Evolutionary conservation across 2,888 invertebrate genomes (phyloP), one percentile per base, ranked within the genome.

Genomic region (Altica lythri): DNA sequence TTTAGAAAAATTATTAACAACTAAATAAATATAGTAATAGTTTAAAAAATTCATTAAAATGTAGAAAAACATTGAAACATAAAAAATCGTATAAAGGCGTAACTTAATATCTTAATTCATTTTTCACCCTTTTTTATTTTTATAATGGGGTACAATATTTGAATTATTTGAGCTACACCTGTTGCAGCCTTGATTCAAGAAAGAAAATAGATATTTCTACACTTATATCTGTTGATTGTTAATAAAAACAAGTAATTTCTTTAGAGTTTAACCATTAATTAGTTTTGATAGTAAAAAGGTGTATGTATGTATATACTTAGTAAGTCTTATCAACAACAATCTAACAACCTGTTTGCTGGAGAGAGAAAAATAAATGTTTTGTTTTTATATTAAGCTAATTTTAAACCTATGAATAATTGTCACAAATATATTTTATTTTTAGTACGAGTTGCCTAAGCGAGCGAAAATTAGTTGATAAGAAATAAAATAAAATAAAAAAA

Each of bases 371-470:
- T 40, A 55, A 47, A 56, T 50, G 58, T 61, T 59, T 54, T 56
- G 58, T 58, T 61, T 54, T 56, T 40, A n/a, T 49, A 47, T 54
- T 27, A 44, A 34, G 37, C 61, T 59, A 59, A 57, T 44, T 55
- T 54, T 59, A 57, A 49, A 45, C 50, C 19, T 19, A 50, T 50
- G 56, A 56, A 61, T 56, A 56, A 53, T 59, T 56, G 49, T 49
- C 58, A 61, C 58, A 52, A 42, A 35, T 52, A 50, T 50, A 50
- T 46, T 61, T n/a, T 61, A 61, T 61, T 61, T 61, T 61, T 61
- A 61, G 61, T 54, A 25, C 22, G 27, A 48, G 34, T 51, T 30
- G 44, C 46, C 44, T 27, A 44, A 55, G 44, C 35, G 38, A 55
- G 44, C 35, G 40, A 27, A 43, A 32, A 45, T 25, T 34, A 22